These are phyloP conservation scores for Gari tellinella DNA, from an alignment of 2,888 invertebrate genomes.

Conservation along the genomic window DNA sequence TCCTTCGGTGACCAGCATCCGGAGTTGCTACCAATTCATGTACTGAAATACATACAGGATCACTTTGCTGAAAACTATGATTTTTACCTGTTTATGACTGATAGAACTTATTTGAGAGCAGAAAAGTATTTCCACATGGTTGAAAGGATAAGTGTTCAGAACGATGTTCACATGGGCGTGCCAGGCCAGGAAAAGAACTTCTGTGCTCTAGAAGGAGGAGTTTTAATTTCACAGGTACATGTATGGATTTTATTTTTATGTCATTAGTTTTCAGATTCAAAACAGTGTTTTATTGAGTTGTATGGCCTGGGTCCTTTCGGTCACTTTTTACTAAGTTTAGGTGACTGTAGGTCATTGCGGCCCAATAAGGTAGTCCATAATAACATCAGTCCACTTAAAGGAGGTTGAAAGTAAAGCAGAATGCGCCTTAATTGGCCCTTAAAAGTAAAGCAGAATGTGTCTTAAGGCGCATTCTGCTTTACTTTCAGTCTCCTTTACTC, in stretches of 20 bases:
- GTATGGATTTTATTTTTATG: background rate
- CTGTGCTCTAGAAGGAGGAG: slow-evolving; percentile 90
- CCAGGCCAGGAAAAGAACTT: slow-evolving; percentile 81
- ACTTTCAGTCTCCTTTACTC: no score
- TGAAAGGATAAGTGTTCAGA: slow-evolving; percentile 92
- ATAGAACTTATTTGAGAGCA: slow-evolving; percentile 93
- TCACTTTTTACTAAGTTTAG: no score
- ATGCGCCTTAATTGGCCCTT: no score
- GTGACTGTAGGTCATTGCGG: no score
- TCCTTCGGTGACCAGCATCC: slow-evolving; percentile 93
- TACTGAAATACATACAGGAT: slow-evolving; percentile 94
- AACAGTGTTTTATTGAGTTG: no score
- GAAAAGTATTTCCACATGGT: slow-evolving; percentile 90
- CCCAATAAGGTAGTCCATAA: no score
- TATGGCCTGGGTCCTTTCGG: no score
- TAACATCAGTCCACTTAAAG: no score
- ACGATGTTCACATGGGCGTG: slow-evolving; percentile 93
- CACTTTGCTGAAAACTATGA: slow-evolving; percentile 96
- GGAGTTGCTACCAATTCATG: slow-evolving; percentile 93
- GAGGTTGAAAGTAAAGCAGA: no score
- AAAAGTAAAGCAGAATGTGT: no score
- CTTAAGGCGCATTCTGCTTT: no score
- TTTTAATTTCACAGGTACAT: slow-evolving; percentile 91
- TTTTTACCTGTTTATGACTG: slow-evolving; percentile 95
- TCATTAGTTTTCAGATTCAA: no score